A percentile compares a stretch with the other conserved stretches of the same genome.
Conservation (phyloP, 1,140 invertebrate genomes). For the Psilanteris sp. region DNA sequence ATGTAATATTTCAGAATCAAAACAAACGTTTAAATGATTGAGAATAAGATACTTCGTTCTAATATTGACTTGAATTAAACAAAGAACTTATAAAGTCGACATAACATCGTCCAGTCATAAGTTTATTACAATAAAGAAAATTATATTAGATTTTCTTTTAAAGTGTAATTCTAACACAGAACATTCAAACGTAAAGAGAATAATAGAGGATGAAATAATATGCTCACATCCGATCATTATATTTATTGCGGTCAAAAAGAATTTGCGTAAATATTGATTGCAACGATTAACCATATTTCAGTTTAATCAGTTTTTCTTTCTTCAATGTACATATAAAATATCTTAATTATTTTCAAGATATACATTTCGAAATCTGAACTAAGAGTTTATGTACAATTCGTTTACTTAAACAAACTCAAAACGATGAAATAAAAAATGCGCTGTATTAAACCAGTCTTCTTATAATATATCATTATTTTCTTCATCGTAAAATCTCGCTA, state of each 20-base stretch:
- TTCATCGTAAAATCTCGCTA: neutral
- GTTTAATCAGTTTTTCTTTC: too few relatives aligned
- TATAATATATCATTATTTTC: constrained; percentile 1
- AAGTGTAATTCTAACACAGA: too few relatives aligned
- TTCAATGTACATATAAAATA: too few relatives aligned
- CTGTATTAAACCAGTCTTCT: constrained; percentile 3
- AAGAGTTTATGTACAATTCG: constrained; percentile 22
- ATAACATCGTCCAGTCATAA: constrained; percentile 3
- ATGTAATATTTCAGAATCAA: constrained; percentile 28
- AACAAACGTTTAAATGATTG: constrained; percentile 26
- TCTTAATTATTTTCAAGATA: too few relatives aligned
- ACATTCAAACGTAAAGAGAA: too few relatives aligned
- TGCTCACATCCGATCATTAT: too few relatives aligned
- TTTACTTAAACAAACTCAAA: constrained; percentile 27
- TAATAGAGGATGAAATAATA: too few relatives aligned
- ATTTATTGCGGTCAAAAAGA: too few relatives aligned
- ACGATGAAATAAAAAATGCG: constrained; percentile 1
- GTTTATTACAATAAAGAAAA: constrained; percentile 8
- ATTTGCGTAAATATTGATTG: too few relatives aligned
- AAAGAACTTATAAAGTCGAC: constrained; percentile 25
- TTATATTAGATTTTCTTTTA: constrained; percentile 8
- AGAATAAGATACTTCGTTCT: constrained; percentile 19
- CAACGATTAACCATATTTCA: too few relatives aligned
- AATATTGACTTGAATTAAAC: constrained; percentile 39
- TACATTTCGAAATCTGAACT: too few relatives aligned